Evolutionary conservation across 2,888 invertebrate genomes (phyloP).

Genomic region (Penaeus monodon): DNA sequence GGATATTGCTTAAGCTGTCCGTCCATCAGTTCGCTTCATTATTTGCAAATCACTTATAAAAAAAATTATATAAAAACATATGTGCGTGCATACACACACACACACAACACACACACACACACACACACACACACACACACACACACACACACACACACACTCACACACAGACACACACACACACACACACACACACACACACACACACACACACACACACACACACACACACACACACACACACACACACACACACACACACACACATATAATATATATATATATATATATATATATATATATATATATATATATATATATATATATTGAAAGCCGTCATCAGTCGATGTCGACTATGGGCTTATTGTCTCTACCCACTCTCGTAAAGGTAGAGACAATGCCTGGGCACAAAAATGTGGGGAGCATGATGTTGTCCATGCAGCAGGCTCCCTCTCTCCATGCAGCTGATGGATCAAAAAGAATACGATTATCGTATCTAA

Average conservation of each 20-base stretch:
- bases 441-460: not conserved
- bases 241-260: slow-evolving; percentile 9
- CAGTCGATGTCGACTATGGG: too few species aligned
- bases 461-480: not conserved
- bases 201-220: slow-evolving; percentile 8
- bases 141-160: slow-evolving; percentile 17
- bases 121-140: slow-evolving; percentile 10
- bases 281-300: too few species aligned
- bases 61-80: too few species aligned
- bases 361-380: too few species aligned
- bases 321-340: not conserved
- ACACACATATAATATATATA: not conserved
- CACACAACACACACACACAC: not conserved
- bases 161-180: slow-evolving; percentile 1
- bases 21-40: too few species aligned
- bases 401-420: too few species aligned
- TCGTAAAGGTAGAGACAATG: too few species aligned
- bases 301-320: not conserved
- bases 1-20: too few species aligned
- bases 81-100: not conserved
- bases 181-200: slow-evolving; percentile 17
- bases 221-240: slow-evolving; percentile 23
- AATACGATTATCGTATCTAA: too few species aligned
- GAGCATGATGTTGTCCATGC: too few species aligned
- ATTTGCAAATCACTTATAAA: too few species aligned